phyloP scores from a whole-genome alignment of 2,888 invertebrate genomes.

The Bedellia somnulentella region DNA sequence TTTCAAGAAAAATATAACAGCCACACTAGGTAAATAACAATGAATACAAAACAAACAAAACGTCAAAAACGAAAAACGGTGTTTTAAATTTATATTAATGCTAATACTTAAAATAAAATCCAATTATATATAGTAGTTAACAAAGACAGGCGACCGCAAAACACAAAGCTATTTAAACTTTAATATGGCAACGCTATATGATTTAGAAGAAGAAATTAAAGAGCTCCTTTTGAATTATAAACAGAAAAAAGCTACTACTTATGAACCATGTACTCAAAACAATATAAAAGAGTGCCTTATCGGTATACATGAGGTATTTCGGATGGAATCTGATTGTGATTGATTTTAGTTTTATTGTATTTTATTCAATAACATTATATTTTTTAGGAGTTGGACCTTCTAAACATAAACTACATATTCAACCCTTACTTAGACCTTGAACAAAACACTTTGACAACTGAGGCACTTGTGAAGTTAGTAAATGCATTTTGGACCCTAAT shows the following conservation, averaged over 20 bases:
- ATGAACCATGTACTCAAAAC: constrained; percentile 38
- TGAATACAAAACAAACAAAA: too few species aligned
- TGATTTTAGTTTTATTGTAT: background rate
- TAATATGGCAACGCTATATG: too few species aligned
- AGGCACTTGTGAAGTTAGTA: constrained; percentile 35
- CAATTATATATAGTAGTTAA: too few species aligned
- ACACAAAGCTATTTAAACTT: too few species aligned
- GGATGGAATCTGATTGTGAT: background rate
- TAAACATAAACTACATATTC: constrained; percentile 36
- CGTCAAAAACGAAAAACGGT: too few species aligned
- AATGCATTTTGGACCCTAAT: constrained; percentile 38
- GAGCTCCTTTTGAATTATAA: constrained; percentile 44
- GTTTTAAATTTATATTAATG: too few species aligned
- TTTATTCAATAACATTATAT: background rate
- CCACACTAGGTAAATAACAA: too few species aligned
- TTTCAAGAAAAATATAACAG: too few species aligned
- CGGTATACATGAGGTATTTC: constrained; percentile 35
- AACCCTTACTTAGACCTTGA: constrained; percentile 38
- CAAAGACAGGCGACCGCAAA: too few species aligned
- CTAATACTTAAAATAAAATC: too few species aligned
- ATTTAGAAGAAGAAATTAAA: constrained; percentile 46
- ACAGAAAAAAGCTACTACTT: constrained; percentile 35
- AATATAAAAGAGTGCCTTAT: constrained; percentile 44
- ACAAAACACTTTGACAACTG: constrained; percentile 19
- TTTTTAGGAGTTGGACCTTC: constrained; percentile 32